Base-by-base conservation (phyloP, 2,113 vertebrate species). In the Ophthalmolycus amberensis region DNA sequence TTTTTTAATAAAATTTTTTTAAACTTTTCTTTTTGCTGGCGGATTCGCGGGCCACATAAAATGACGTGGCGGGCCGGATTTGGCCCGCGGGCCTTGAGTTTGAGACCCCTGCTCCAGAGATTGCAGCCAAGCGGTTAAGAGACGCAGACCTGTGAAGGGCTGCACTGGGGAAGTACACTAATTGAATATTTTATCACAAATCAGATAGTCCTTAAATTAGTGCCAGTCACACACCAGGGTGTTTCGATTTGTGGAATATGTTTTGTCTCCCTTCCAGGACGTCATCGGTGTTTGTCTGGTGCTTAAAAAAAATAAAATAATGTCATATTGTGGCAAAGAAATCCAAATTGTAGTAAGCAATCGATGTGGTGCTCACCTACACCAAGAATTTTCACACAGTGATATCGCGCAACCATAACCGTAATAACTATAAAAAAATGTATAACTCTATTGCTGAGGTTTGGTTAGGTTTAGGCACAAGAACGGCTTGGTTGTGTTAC, bases 131-230 rank as follows among this genome's bases (percentile, higher is more conserved):
- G 63, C 5, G 10, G 46, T 50, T 52, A 58, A n/a, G 38, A 50
- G 34, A 48, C 50, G 16, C 54, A 68, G 54, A 59, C 48, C 29
- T 75, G 18, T 50, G 32, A 69, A 71, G 67, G 4, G 44, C 32
- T 60, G 40, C 58, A 16, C 20, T 37, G 44, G 20, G 25, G 42
- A 71, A 52, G 63, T 44, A 60, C 34, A 37, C 9, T 9, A 29
- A 29, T 44, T 58, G 27, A 52, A 46, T 58, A 34, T 27, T 48
- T n/a, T 10, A 68, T 29, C 27, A 29, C 27, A 59, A 68, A 46
- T 46, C 5, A 15, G 2, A n/a, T 64, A 25, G n/a, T 10, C 5
- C 37, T 60, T 48, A 1, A 37, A 60, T 64, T 18, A 29, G 29
- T 16, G 29, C 38, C 32, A 29, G 52, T 22, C 4, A 29, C 18